Conservation (phyloP, 1,140 invertebrate genomes). For the Orchestia grillus region DNA sequence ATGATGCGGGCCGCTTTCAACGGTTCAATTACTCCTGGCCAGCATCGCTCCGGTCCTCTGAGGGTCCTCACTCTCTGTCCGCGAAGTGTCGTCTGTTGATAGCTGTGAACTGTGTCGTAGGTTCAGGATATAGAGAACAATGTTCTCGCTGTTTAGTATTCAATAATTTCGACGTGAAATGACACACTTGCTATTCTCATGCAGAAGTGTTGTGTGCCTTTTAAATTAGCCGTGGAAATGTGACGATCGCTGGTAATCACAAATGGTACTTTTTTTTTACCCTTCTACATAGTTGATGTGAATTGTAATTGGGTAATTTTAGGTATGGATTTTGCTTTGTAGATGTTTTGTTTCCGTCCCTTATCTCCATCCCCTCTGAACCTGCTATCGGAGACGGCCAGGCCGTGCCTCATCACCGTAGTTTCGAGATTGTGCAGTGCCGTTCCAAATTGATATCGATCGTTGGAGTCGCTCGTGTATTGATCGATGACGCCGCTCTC, state of each 20-base stretch:
- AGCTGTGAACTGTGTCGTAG: background rate
- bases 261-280: no score
- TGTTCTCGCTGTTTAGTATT: no score
- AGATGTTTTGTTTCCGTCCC: background rate
- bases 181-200: no score
- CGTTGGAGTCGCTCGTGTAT: background rate
- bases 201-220: no score
- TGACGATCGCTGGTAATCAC: no score
- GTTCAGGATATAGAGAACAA: no score
- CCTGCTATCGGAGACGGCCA: background rate
- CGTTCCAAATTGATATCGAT: constrained; percentile 34
- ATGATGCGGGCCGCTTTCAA: background rate
- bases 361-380: background rate
- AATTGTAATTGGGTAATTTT: background rate
- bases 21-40: background rate
- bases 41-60: background rate
- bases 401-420: background rate
- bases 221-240: no score
- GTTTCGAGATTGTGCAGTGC: background rate
- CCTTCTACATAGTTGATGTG: background rate
- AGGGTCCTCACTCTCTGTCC: background rate
- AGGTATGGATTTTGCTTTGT: background rate
- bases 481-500: background rate
- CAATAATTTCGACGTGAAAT: no score
- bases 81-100: background rate